Evolutionary conservation across 2,113 vertebrate genomes (phyloP), one percentile per base, ranked within the genome.

Genomic region (Zootoca vivipara): DNA sequence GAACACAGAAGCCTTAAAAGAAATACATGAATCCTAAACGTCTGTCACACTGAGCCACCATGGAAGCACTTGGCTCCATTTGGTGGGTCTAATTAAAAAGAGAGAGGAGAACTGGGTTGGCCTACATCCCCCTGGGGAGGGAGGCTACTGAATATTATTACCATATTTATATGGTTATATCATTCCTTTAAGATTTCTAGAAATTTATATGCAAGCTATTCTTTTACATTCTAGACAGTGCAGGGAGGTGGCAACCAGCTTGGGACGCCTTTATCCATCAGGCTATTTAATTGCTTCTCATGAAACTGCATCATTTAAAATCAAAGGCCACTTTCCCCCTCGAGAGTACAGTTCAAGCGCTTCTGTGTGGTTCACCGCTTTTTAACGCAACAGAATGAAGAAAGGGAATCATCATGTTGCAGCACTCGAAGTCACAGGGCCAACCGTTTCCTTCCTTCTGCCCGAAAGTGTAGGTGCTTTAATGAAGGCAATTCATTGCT

Each of bases 261-360:
- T 85, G 86, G 67, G 81, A 86, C 52, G 10, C 46, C 91, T 64
- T 93, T 90, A 85, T 78, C 77, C 10, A 20, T 52, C 75, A 78
- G 78, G 83, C 87, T 90, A 64, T 70, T 93, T 93, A 95, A 95
- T 93, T 69, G 89, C 90, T 89, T 93, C 10, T 78, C 84, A 93
- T 95, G 93, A 88, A 93, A 30, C 73, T 26, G 69, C 74, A 86
- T 90, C 81, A 89, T 94, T 95, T 94, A 93, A 7, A 86, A 91
- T 42, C 10, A 24, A 46, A 22, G 1, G 6, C 5, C 38, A 7
- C 81, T 83, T 90, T 87, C 58, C n/a, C 90, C 89, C 28, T 58
- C 93, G 82, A 90, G 72, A 91, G 64, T 83, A 42, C 30, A 87
- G 6, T 70, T 82, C 42, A 52, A 78, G 1, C 73, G 33, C 15